Conservation (phyloP, 2,797 vertebrate genomes). For the Sylvia borin region DNA sequence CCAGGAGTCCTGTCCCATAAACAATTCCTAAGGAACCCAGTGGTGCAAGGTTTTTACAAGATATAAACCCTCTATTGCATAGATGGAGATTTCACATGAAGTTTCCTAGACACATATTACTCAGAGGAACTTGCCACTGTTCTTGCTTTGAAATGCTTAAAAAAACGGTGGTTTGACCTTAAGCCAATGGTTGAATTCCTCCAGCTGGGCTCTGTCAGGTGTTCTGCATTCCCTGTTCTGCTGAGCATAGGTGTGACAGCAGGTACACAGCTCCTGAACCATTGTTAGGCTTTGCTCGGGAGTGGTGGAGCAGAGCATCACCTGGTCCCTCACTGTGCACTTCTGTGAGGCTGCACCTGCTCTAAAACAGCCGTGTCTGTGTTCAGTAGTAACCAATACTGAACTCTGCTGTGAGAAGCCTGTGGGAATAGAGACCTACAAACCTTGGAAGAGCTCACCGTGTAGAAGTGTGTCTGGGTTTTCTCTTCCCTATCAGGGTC, state of each 20-base stretch:
- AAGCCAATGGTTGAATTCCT: neutral
- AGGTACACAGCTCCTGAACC: neutral
- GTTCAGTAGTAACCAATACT: neutral
- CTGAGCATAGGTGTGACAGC: neutral
- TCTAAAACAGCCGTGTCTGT: neutral
- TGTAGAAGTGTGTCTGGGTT: neutral
- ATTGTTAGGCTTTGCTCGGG: neutral
- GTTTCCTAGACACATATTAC: neutral
- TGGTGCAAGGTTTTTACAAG: neutral
- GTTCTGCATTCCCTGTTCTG: neutral
- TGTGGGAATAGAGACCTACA: neutral
- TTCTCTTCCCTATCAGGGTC: neutral
- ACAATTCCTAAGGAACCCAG: accelerated
- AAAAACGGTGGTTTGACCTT: neutral
- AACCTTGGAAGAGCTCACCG: neutral
- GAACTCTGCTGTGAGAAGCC: accelerated
- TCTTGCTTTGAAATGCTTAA: neutral
- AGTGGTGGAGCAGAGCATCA: neutral
- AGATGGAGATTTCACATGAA: neutral
- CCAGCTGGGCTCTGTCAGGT: neutral
- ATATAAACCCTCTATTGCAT: neutral
- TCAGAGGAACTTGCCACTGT: neutral
- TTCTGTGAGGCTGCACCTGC: neutral
- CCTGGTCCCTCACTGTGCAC: neutral
- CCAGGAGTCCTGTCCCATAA: neutral